phyloP scores from a whole-genome alignment of 2,888 invertebrate species.

The Acronicta psi region DNA sequence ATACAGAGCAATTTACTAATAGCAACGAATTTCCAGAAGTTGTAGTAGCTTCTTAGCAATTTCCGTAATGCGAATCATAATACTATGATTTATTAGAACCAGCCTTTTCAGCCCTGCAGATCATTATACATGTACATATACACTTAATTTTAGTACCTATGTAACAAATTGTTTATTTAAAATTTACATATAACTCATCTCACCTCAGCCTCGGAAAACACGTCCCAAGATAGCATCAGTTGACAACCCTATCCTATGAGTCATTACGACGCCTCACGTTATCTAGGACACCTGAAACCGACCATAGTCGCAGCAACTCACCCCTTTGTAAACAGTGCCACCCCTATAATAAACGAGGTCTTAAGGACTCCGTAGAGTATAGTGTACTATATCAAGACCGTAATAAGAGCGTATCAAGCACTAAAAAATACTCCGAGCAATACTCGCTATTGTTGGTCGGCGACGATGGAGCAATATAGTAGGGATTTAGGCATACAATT shows the following conservation, averaged over 20 bases:
- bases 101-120: no score
- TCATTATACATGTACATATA: no score
- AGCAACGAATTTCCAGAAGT: no score
- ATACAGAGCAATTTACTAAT: no score
- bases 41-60: no score
- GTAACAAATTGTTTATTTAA: slow-evolving; percentile 11
- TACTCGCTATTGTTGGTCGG: no score
- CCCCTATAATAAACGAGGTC: slow-evolving; percentile 26
- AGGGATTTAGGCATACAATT: no score
- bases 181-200: slow-evolving; percentile 20
- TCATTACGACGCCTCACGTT: slow-evolving; percentile 11
- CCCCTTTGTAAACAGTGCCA: slow-evolving; percentile 9
- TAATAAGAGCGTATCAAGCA: background rate
- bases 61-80: no score
- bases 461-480: no score
- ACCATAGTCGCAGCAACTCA: slow-evolving; percentile 10
- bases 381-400: background rate
- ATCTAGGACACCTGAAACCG: slow-evolving; percentile 10
- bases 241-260: slow-evolving; percentile 3
- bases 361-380: background rate
- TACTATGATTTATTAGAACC: no score
- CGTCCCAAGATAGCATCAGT: background rate
- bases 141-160: no score
- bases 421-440: no score
- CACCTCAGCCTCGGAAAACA: slow-evolving; percentile 9